phyloP scores from a whole-genome alignment of 1,140 invertebrate species.

The Vollenhovia emeryi region DNA sequence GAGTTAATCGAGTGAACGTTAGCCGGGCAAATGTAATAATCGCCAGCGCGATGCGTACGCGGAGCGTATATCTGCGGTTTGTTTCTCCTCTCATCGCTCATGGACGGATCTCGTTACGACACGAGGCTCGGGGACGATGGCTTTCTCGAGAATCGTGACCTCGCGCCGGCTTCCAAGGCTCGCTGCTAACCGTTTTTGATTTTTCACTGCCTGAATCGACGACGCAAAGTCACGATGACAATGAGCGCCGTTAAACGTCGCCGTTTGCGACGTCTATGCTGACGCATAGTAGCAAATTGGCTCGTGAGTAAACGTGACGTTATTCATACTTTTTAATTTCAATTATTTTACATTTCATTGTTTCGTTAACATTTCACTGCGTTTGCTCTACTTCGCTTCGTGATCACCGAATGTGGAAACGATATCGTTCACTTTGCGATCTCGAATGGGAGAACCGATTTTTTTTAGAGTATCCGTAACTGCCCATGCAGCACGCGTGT shows the following conservation, averaged over 20 bases:
- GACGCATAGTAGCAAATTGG: not conserved
- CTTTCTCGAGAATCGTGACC: conserved; percentile 51
- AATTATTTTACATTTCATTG: not conserved
- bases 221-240: not conserved
- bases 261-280: not conserved
- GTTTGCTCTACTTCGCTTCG: not conserved
- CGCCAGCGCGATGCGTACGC: not conserved
- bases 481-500: no score
- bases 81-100: conserved; percentile 47
- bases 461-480: not conserved
- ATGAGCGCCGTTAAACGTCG: not conserved
- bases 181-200: not conserved
- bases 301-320: not conserved
- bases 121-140: conserved; percentile 43
- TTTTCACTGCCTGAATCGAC: conserved; percentile 3
- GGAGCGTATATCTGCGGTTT: not conserved
- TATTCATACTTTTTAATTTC: not conserved
- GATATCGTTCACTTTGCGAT: no score
- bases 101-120: conserved; percentile 51
- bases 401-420: no score
- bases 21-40: conserved; percentile 10
- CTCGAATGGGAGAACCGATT: not conserved
- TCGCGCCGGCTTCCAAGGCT: conserved; percentile 30
- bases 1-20: conserved; percentile 11
- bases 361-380: not conserved